Base-by-base conservation (phyloP, 2,113 vertebrate species). In the Himantopus leucocephalus region DNA sequence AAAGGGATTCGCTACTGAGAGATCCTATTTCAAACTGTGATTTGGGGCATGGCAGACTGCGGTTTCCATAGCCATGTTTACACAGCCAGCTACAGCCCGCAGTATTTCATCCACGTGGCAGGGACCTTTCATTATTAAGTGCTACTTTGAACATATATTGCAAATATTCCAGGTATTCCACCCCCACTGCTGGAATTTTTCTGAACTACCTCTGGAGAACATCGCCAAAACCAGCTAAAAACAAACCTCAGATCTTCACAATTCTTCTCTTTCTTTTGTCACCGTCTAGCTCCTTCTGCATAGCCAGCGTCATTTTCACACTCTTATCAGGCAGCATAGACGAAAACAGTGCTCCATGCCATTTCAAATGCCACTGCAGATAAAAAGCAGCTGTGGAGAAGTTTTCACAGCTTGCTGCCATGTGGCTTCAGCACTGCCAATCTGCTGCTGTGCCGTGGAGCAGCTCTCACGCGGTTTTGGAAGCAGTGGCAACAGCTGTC, bases 321-420 rank as follows among this genome's bases (percentile, higher is more conserved):
- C 39, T 43, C 66, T 56, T 52, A 77, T 35, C 93, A 91, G 76
- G 39, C 80, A 88, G 92, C 64, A 74, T 7, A 87, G 92, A 87
- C 1, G 2, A 87, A 93, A 93, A 58, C 85, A 85, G 56, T 37
- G 52, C 70, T 90, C 47, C 3, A 7, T 72, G 62, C 85, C 88
- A 75, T 79, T 55, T 62, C 81, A 95, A 89, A 87, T 84, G 81
- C 82, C 74, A 90, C 58, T 68, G 88, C 77, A 90, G 87, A 94
- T 48, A 85, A 78, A 87, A n/a, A 94, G 70, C 92, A 93, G 78
- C 94, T 75, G 70, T 35, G 39, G 70, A 90, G 83, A 96, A 91
- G 47, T 93, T 90, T 90, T 94, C 92, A 63, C 88, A 93, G 92
- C 66, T 88, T 93, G 85, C 71, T 94, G 81, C 66, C 74, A 21